These are phyloP conservation scores for Calidris pugnax DNA, from an alignment of 2,113 vertebrate species.

Conservation along the genomic window DNA sequence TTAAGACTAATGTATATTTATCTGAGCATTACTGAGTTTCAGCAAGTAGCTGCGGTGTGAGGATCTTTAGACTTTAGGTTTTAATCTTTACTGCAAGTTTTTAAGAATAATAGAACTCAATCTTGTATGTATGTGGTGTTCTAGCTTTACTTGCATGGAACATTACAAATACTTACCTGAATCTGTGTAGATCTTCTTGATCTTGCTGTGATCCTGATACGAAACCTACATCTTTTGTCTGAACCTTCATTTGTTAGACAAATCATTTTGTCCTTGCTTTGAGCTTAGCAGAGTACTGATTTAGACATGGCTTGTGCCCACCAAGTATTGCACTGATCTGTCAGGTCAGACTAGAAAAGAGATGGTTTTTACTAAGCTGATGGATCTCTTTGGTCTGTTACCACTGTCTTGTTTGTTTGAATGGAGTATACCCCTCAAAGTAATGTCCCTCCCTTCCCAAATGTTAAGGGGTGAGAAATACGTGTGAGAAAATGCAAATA, in stretches of 20 bases:
- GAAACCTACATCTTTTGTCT: neutral
- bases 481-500: neutral
- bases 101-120: neutral
- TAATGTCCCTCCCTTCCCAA: neutral
- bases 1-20: neutral
- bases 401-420: neutral
- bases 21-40: neutral
- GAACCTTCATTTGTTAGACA: neutral
- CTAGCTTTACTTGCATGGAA: neutral
- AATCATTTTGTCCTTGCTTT: neutral
- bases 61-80: neutral
- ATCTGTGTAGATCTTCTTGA: neutral
- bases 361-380: neutral
- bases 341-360: neutral
- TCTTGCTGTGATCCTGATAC: neutral
- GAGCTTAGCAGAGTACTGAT: neutral
- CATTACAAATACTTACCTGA: neutral
- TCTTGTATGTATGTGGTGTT: neutral
- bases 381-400: neutral
- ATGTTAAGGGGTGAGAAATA: neutral
- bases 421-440: neutral
- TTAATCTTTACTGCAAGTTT: neutral
- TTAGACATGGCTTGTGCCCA: neutral
- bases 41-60: neutral
- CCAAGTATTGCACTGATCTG: neutral